Percentiles rank a stretch among this genome's conserved stretches.
Conservation (phyloP, 2,888 invertebrate species). For the Plemyria rubiginata region DNA sequence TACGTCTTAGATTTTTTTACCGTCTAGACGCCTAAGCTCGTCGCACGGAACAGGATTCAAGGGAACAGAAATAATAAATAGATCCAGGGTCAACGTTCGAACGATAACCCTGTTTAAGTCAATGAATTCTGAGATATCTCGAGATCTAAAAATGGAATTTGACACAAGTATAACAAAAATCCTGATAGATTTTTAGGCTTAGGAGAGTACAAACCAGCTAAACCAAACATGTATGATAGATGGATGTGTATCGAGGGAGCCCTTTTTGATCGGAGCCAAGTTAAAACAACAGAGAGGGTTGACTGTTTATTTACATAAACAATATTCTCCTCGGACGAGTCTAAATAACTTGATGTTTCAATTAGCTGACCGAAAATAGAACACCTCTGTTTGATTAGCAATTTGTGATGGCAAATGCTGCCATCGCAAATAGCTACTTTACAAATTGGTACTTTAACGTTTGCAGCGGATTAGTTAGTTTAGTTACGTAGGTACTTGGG, state of each 20-base stretch:
- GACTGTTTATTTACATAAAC: constrained; percentile 38
- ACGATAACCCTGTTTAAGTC: neutral
- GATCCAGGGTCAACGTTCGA: constrained; percentile 59
- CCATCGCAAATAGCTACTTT: too few relatives aligned
- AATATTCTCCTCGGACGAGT: constrained; percentile 26
- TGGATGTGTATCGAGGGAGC: constrained; percentile 23
- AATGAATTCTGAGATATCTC: neutral
- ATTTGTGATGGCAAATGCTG: too few relatives aligned
- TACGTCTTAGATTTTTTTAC: constrained; percentile 43
- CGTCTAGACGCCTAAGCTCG: constrained; percentile 72
- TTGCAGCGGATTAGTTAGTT: too few relatives aligned
- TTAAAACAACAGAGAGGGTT: constrained; percentile 35
- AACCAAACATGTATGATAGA: constrained; percentile 37
- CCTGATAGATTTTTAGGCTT: neutral
- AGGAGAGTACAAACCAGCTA: constrained; percentile 28
- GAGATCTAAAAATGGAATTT: constrained; percentile 23
- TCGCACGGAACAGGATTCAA: constrained; percentile 63
- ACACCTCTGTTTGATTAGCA: too few relatives aligned
- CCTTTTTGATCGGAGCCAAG: constrained; percentile 33
- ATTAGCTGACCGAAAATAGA: constrained; percentile 20
- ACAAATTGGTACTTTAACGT: too few relatives aligned
- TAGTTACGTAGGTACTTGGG: too few relatives aligned
- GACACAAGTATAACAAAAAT: constrained; percentile 15
- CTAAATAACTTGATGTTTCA: constrained; percentile 17
- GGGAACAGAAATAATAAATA: constrained; percentile 69